phyloP scores from a whole-genome alignment of 2,797 vertebrate species.

The Rhynchonycteris naso region DNA sequence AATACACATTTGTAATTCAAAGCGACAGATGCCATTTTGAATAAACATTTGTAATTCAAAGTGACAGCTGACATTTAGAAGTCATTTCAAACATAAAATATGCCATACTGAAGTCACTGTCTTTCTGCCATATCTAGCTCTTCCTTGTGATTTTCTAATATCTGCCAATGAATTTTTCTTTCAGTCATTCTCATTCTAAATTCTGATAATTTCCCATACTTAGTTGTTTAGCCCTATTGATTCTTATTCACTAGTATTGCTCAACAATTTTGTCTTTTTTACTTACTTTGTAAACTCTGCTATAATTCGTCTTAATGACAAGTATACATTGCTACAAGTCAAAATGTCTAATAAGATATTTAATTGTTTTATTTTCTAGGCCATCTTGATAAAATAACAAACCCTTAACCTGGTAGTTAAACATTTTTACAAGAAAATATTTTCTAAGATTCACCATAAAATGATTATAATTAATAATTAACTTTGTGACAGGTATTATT shows the following conservation, averaged over 20 bases:
- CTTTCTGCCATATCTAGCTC: background rate
- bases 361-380: background rate
- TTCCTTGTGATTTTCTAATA: background rate
- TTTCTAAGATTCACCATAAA: background rate
- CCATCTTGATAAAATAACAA: background rate
- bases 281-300: background rate
- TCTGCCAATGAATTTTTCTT: background rate
- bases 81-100: constrained; percentile 1
- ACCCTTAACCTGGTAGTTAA: background rate
- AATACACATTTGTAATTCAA: background rate
- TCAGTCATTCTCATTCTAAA: background rate
- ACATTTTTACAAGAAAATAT: background rate
- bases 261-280: background rate
- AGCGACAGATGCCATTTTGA: background rate
- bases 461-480: background rate
- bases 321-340: background rate
- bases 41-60: background rate
- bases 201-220: background rate
- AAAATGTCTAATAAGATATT: background rate
- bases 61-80: background rate
- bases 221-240: background rate
- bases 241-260: background rate
- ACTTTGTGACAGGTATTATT: background rate
- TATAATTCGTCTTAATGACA: background rate
- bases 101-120: background rate